Percentiles rank a stretch among this genome's conserved stretches.
Conservation (phyloP, 1,140 invertebrate genomes). For the Aphelenchoides fujianensis region DNA sequence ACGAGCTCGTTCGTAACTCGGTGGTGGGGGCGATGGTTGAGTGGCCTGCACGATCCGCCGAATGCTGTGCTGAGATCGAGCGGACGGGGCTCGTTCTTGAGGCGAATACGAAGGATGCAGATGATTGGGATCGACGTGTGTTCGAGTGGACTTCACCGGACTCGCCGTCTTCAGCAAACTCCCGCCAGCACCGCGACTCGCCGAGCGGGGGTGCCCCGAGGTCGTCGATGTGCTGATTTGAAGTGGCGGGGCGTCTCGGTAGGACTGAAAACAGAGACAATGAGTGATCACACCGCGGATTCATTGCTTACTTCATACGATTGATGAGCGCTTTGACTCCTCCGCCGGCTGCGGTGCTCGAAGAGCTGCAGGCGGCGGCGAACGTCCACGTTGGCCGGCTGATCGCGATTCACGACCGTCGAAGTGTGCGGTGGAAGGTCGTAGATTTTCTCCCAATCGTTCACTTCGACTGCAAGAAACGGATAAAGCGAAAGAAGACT, state of each 20-base stretch:
- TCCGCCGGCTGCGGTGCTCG: conserved; percentile 30
- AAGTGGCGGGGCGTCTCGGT: neutral
- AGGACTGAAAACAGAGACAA: conserved; percentile 3
- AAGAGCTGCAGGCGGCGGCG: conserved; percentile 43
- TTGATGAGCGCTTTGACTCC: conserved; percentile 24
- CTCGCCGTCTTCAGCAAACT: conserved; percentile 6
- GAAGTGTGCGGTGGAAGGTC: conserved; percentile 58
- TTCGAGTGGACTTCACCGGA: neutral
- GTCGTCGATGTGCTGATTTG: neutral
- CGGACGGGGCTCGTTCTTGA: conserved; percentile 15
- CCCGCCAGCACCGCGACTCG: neutral
- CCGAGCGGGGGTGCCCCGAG: neutral
- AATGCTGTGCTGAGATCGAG: conserved; percentile 42
- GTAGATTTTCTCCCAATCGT: conserved; percentile 58
- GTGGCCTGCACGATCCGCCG: conserved; percentile 44
- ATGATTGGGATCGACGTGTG: neutral
- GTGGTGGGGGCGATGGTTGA: conserved; percentile 47
- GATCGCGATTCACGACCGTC: conserved; percentile 48
- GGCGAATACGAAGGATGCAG: neutral
- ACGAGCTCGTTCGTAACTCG: conserved; percentile 53
- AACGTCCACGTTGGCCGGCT: conserved; percentile 52
- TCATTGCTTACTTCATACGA: neutral
- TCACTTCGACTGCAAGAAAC: no score
- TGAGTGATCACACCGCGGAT: neutral
- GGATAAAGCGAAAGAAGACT: conserved; percentile 1